These are phyloP conservation scores for Hartigia nigra DNA, from an alignment of 2,888 invertebrate species.

Conservation along the genomic window DNA sequence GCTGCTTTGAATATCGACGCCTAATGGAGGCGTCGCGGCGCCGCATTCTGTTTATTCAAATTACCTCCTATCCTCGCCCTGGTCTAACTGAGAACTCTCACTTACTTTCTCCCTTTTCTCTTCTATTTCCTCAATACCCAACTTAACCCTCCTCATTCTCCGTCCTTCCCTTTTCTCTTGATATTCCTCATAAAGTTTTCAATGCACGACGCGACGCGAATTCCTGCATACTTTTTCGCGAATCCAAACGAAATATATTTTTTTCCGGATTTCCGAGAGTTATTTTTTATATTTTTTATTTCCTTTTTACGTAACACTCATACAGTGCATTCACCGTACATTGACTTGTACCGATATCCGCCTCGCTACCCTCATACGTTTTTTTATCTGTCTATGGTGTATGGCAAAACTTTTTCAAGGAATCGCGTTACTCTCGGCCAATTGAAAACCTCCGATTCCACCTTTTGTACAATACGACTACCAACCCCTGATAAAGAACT, in stretches of 20 bases:
- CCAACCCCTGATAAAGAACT: too few species aligned
- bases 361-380: too few species aligned
- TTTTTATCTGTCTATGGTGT: too few species aligned
- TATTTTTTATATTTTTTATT: constrained; percentile 12
- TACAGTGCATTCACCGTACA: too few species aligned
- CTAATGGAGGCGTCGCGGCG: constrained; percentile 47
- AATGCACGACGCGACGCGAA: constrained; percentile 9
- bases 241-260: constrained; percentile 1
- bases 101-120: constrained; percentile 10
- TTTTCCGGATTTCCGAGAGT: background rate
- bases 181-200: constrained; percentile 13
- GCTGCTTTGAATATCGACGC: constrained; percentile 52
- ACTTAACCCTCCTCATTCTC: background rate
- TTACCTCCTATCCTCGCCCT: constrained; percentile 29
- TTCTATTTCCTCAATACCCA: background rate
- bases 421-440: too few species aligned
- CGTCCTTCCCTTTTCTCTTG: background rate
- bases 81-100: constrained; percentile 16
- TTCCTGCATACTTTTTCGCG: constrained; percentile 9
- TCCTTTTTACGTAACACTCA: constrained; percentile 13
- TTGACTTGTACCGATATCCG: too few species aligned
- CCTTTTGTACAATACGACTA: too few species aligned
- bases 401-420: too few species aligned
- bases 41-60: constrained; percentile 52
- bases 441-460: too few species aligned